Percentiles rank a stretch among this genome's conserved stretches.
These are phyloP conservation scores for Cyphomyrus plagiostoma DNA, from an alignment of 2,113 vertebrate genomes.

Conservation along the genomic window DNA sequence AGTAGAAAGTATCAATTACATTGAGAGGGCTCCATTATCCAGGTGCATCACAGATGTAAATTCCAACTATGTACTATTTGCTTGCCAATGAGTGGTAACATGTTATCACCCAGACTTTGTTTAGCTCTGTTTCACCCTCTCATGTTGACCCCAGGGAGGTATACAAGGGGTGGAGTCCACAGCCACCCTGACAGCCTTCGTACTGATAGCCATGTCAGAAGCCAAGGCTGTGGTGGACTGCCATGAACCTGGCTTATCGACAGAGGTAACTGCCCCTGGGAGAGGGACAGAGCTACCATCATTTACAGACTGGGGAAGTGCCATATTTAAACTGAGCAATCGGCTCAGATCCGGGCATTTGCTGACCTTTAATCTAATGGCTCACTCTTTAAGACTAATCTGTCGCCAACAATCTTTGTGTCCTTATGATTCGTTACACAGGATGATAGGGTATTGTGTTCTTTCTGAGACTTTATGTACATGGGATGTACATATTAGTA, in stretches of 20 bases:
- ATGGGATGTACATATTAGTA: background rate
- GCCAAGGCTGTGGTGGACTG: constrained; percentile 46
- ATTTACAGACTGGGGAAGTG: background rate
- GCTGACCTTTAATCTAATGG: background rate
- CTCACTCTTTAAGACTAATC: too few species aligned
- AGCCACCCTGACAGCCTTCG: constrained; percentile 74
- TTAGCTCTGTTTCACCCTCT: background rate
- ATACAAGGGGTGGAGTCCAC: constrained; percentile 49
- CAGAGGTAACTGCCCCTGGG: constrained; percentile 19
- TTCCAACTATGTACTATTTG: background rate
- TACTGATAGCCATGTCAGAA: constrained; percentile 70
- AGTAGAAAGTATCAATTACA: background rate
- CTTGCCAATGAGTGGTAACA: background rate
- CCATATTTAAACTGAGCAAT: background rate
- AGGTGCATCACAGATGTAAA: background rate
- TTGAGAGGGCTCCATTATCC: background rate
- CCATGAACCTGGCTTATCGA: constrained; percentile 49
- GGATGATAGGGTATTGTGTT: background rate
- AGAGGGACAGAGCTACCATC: background rate
- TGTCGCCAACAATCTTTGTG: too few species aligned
- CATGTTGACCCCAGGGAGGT: constrained; percentile 65
- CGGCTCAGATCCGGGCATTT: background rate
- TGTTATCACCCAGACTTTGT: background rate
- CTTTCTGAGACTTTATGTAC: background rate
- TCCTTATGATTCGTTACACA: background rate